These are phyloP conservation scores for Tetramorium bicarinatum DNA, from an alignment of 2,888 invertebrate species.

Conservation along the genomic window DNA sequence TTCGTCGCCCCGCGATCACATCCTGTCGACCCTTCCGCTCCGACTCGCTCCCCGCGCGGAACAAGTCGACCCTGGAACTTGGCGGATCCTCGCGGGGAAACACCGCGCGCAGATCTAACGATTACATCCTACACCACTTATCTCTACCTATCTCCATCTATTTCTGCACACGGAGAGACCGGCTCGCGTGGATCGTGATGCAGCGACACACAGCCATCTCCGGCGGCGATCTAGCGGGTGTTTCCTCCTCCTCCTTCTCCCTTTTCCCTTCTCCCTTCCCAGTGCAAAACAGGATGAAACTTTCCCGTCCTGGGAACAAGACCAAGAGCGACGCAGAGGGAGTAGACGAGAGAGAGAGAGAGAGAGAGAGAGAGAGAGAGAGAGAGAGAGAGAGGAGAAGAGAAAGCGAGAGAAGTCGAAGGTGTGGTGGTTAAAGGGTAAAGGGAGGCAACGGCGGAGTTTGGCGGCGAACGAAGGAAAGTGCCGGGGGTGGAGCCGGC, in stretches of 20 bases:
- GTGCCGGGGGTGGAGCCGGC: slow-evolving; percentile 45
- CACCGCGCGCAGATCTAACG: slow-evolving; percentile 56
- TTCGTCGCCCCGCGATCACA: not conserved
- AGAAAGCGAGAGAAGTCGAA: slow-evolving; percentile 45
- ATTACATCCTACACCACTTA: slow-evolving; percentile 53
- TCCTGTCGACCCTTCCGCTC: slow-evolving; percentile 29
- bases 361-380: slow-evolving; percentile 56
- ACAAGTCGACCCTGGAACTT: not conserved
- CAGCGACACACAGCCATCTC: slow-evolving; percentile 65
- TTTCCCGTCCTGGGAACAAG: slow-evolving; percentile 72
- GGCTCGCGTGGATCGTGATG: slow-evolving; percentile 17
- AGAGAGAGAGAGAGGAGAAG: slow-evolving; percentile 35
- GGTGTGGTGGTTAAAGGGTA: slow-evolving; percentile 34
- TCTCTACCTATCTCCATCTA: slow-evolving; percentile 8
- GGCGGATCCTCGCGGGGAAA: slow-evolving; percentile 29
- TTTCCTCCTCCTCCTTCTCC: not conserved
- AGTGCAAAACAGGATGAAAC: slow-evolving; percentile 80
- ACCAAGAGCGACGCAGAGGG: slow-evolving; percentile 50
- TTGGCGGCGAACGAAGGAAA: slow-evolving; percentile 55
- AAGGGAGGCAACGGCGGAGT: slow-evolving; percentile 47
- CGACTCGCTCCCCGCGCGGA: not conserved
- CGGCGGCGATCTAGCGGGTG: slow-evolving; percentile 54
- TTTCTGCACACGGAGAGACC: not conserved
- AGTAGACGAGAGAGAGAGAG: slow-evolving; percentile 54
- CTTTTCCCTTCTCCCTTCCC: slow-evolving; percentile 40